Conservation (phyloP, 2,888 invertebrate genomes). For the Hemithea aestivaria region DNA sequence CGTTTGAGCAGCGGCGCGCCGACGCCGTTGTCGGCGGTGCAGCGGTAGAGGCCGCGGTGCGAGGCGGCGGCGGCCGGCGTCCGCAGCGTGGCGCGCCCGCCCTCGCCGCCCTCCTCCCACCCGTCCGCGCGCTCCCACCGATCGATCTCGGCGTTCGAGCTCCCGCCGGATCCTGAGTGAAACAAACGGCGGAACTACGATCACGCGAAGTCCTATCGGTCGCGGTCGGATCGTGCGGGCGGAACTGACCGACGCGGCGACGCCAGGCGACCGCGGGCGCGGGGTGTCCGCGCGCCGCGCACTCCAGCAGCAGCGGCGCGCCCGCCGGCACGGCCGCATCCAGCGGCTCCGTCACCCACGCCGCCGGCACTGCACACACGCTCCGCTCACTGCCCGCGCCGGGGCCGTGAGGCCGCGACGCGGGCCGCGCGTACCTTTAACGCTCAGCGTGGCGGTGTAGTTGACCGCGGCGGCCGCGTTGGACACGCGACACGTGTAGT, state of each 20-base stretch:
- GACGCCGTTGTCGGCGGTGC: slow-evolving; percentile 89
- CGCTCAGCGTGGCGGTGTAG: slow-evolving; percentile 82
- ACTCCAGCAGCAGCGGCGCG: slow-evolving; percentile 83
- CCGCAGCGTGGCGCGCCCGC: slow-evolving; percentile 64
- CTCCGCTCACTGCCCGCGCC: neutral
- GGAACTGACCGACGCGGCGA: slow-evolving; percentile 65
- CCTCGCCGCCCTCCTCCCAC: slow-evolving; percentile 20
- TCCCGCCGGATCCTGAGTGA: slow-evolving; percentile 11
- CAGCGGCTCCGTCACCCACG: slow-evolving; percentile 84
- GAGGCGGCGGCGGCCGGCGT: slow-evolving; percentile 82
- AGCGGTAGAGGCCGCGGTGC: slow-evolving; percentile 88
- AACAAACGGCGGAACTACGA: slow-evolving; percentile 18
- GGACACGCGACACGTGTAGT: slow-evolving; percentile 84
- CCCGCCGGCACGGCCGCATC: slow-evolving; percentile 85
- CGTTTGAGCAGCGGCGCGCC: slow-evolving; percentile 89
- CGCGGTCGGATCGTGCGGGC: too few relatives aligned
- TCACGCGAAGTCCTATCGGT: too few relatives aligned
- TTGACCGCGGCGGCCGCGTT: slow-evolving; percentile 84
- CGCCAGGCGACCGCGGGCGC: slow-evolving; percentile 82
- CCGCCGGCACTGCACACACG: slow-evolving; percentile 81
- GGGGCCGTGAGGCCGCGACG: slow-evolving; percentile 21
- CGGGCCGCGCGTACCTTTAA: slow-evolving; percentile 82
- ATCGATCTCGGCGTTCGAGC: slow-evolving; percentile 32
- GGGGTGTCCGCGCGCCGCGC: slow-evolving; percentile 87
- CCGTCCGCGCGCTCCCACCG: slow-evolving; percentile 33